A percentile compares a stretch with the other conserved stretches of the same genome.
phyloP scores from a whole-genome alignment of 2,113 vertebrate genomes.

The Alethe castanea region DNA sequence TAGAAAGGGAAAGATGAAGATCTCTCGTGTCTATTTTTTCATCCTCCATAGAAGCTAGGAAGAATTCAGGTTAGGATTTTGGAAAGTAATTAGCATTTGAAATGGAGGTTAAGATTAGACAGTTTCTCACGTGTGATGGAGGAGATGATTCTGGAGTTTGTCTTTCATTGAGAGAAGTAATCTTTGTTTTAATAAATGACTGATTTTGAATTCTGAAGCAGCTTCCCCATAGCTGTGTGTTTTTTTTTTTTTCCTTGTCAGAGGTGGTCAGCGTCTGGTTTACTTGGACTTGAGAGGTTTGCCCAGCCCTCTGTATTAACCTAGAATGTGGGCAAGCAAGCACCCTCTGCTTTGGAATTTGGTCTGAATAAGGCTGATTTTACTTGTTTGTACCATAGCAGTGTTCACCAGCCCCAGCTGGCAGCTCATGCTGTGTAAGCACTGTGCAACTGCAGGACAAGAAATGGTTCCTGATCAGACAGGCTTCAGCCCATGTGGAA shows the following conservation, averaged over 20 bases:
- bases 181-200: background rate
- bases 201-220: background rate
- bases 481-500: background rate
- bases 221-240: background rate
- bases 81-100: background rate
- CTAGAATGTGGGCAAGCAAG: background rate
- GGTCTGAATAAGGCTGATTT: background rate
- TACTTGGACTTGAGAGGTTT: background rate
- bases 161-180: background rate
- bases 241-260: background rate
- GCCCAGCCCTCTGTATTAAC: background rate
- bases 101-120: background rate
- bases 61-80: background rate
- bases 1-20: background rate
- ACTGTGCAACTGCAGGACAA: background rate
- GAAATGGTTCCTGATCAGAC: background rate
- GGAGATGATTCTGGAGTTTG: background rate
- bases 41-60: background rate
- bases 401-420: background rate
- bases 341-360: background rate
- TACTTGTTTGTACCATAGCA: background rate
- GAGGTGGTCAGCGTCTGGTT: background rate
- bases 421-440: background rate
- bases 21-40: background rate
- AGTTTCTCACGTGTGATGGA: background rate